These are phyloP conservation scores for Drosophila navojoa DNA, from an alignment of 1,140 invertebrate genomes.

Conservation along the genomic window DNA sequence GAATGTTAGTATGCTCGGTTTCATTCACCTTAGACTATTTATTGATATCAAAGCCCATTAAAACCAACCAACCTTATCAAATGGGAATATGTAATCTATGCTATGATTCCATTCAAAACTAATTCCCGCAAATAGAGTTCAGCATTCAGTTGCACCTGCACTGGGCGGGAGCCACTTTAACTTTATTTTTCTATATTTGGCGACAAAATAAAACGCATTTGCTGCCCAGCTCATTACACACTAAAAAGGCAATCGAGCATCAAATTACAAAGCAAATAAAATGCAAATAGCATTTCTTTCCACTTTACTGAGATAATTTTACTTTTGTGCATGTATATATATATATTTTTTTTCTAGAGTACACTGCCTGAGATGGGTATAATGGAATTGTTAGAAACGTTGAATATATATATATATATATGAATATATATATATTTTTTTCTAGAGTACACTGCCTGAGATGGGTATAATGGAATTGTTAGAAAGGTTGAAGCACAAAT, in stretches of 20 bases:
- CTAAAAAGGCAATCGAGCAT: slow-evolving; percentile 79
- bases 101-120: background rate
- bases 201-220: slow-evolving; percentile 64
- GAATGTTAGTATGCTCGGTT: background rate
- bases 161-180: background rate
- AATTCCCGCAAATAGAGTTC: slow-evolving; percentile 3
- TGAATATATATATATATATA: too few relatives aligned
- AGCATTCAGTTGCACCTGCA: slow-evolving; percentile 23
- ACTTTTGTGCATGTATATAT: slow-evolving; percentile 11
- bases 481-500: too few relatives aligned
- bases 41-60: background rate
- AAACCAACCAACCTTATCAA: background rate
- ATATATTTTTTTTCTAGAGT: background rate
- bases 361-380: too few relatives aligned
- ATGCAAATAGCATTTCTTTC: slow-evolving; percentile 73
- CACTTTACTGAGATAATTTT: slow-evolving; percentile 36
- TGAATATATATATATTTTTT: too few relatives aligned
- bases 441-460: background rate
- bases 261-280: slow-evolving; percentile 82
- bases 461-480: too few relatives aligned
- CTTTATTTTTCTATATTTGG: slow-evolving; percentile 5
- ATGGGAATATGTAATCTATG: background rate
- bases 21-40: background rate
- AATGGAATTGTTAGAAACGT: too few relatives aligned
- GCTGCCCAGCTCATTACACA: slow-evolving; percentile 72